phyloP scores from a whole-genome alignment of 2,113 vertebrate species.

The Dascyllus trimaculatus region DNA sequence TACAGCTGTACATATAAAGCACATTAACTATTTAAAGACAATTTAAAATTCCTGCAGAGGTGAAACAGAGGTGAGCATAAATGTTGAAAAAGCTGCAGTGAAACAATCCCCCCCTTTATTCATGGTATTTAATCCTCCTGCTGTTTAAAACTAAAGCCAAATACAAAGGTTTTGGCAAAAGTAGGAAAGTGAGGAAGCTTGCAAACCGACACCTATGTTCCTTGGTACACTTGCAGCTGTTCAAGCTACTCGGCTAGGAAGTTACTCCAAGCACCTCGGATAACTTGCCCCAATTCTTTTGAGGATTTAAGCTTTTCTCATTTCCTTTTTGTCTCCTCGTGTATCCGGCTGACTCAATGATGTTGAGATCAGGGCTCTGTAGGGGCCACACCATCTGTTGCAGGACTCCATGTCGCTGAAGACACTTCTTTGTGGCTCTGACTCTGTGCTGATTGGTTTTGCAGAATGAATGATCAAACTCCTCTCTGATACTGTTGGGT shows the following conservation, averaged over 20 bases:
- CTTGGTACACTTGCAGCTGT: not conserved
- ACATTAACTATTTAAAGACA: slow-evolving; percentile 6
- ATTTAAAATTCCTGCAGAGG: not conserved
- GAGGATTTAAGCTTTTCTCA: not conserved
- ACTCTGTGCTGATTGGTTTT: not conserved
- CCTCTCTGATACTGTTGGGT: no score
- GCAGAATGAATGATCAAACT: no score
- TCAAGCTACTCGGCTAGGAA: not conserved
- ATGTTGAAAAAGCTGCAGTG: slow-evolving; percentile 16
- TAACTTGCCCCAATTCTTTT: not conserved
- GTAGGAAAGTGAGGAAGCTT: not conserved
- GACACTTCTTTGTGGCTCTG: not conserved
- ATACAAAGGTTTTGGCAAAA: not conserved
- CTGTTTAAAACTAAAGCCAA: not conserved
- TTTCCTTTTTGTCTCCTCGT: not conserved
- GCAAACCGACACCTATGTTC: not conserved
- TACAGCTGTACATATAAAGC: not conserved
- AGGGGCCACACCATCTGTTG: not conserved
- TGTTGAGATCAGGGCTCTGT: not conserved
- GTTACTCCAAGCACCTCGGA: not conserved
- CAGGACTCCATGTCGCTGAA: not conserved
- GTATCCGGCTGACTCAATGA: not conserved
- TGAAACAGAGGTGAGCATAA: slow-evolving; percentile 33
- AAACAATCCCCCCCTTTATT: no score
- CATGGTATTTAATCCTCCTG: not conserved